Evolutionary conservation across 2,888 invertebrate genomes (phyloP).

Genomic region (Rhimphoctona megacephalus): DNA sequence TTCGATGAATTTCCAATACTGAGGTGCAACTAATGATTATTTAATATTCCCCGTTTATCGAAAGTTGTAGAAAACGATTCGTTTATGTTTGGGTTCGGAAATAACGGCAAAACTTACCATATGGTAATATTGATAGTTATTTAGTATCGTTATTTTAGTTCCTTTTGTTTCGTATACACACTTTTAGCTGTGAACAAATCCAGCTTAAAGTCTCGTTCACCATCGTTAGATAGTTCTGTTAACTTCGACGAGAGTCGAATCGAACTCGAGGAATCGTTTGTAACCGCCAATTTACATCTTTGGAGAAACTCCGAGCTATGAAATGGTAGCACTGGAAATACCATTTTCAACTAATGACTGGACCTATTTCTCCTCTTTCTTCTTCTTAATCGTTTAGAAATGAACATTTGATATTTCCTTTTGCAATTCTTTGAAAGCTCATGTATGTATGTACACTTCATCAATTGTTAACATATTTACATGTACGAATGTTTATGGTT

Average conservation of each 20-base stretch:
- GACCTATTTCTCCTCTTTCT: background rate
- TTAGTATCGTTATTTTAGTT: background rate
- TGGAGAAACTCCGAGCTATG: background rate
- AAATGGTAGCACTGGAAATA: constrained; percentile 4
- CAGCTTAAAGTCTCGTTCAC: constrained; percentile 18
- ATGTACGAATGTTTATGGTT: constrained; percentile 26
- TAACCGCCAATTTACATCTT: constrained; percentile 17
- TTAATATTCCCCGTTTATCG: too few relatives aligned
- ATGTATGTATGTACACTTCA: constrained; percentile 17
- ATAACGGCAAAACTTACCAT: too few relatives aligned
- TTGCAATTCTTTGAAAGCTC: constrained; percentile 7
- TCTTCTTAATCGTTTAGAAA: background rate
- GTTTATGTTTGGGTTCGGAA: too few relatives aligned
- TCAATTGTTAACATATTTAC: constrained; percentile 17
- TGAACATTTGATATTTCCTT: background rate
- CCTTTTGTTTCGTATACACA: background rate
- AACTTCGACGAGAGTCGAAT: background rate
- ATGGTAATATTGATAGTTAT: too few relatives aligned
- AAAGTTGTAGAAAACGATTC: background rate
- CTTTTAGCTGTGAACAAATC: background rate
- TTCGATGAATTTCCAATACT: too few relatives aligned
- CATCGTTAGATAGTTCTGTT: background rate
- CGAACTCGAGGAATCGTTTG: constrained; percentile 36
- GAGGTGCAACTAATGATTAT: too few relatives aligned
- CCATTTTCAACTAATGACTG: background rate